Conservation (phyloP, 2,797 vertebrate genomes). For the Thalassophryne amazonica region DNA sequence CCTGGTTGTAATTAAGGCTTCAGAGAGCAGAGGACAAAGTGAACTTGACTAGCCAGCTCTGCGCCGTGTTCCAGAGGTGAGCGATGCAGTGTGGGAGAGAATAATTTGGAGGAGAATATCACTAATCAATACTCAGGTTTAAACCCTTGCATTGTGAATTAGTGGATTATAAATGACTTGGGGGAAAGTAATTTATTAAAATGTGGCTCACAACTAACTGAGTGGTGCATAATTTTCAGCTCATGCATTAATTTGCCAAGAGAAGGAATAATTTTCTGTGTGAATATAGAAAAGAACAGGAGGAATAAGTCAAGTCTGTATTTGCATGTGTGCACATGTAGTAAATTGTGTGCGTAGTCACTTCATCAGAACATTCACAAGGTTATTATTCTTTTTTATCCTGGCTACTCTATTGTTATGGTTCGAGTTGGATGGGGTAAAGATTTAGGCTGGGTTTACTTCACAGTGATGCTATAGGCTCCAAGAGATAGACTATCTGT, state of each 20-base stretch:
- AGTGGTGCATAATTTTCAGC: not conserved
- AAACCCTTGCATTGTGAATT: slow-evolving; percentile 5
- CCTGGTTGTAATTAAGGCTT: slow-evolving; percentile 31
- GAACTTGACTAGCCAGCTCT: slow-evolving; percentile 28
- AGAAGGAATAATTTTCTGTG: not conserved
- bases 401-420: too few relatives aligned
- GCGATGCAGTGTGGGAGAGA: not conserved
- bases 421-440: too few relatives aligned
- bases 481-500: too few relatives aligned
- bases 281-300: not conserved
- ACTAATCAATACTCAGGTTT: slow-evolving; percentile 20
- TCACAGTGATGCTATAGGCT: too few relatives aligned
- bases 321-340: not conserved
- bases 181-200: not conserved
- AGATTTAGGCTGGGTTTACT: too few relatives aligned
- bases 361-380: too few relatives aligned
- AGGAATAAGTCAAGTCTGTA: not conserved
- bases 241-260: not conserved
- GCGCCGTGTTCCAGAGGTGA: slow-evolving; percentile 12
- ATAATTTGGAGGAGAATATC: slow-evolving; percentile 4
- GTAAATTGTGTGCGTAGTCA: too few relatives aligned
- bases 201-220: not conserved
- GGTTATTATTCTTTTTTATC: too few relatives aligned
- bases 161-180: not conserved
- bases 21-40: slow-evolving; percentile 21